Evolutionary conservation across 1,140 invertebrate genomes (phyloP).

Genomic region (Venustaconcha ellipsiformis): DNA sequence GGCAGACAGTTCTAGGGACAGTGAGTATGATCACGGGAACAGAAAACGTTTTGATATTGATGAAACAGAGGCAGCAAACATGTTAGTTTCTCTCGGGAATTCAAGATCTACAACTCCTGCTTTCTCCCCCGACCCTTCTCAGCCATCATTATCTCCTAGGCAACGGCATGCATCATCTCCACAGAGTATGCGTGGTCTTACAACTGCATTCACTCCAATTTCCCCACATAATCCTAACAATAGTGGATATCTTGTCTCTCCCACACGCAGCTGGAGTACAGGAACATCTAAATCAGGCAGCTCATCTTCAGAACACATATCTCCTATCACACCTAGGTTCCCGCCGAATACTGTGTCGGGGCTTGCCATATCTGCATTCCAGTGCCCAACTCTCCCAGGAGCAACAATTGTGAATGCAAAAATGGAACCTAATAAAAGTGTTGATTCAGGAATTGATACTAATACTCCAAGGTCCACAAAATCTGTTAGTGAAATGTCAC

Average conservation of each 20-base stretch:
- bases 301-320: slow-evolving; percentile 60
- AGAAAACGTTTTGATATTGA: slow-evolving; percentile 73
- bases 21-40: slow-evolving; percentile 71
- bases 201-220: slow-evolving; percentile 64
- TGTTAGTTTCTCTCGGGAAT: slow-evolving; percentile 93
- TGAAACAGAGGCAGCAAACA: slow-evolving; percentile 96
- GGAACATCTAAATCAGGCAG: slow-evolving; percentile 59
- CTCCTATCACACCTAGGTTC: slow-evolving; percentile 61
- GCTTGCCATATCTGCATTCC: slow-evolving; percentile 31
- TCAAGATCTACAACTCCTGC: slow-evolving; percentile 74
- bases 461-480: slow-evolving; percentile 16
- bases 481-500: slow-evolving; percentile 1
- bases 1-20: slow-evolving; percentile 75
- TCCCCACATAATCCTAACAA: slow-evolving; percentile 60
- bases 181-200: slow-evolving; percentile 35
- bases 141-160: slow-evolving; percentile 32
- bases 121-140: slow-evolving; percentile 78
- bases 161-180: slow-evolving; percentile 44
- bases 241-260: slow-evolving; percentile 52
- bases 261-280: slow-evolving; percentile 58
- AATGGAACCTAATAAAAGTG: slow-evolving; percentile 52
- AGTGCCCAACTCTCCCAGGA: slow-evolving; percentile 26
- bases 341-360: slow-evolving; percentile 30
- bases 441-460: slow-evolving; percentile 58
- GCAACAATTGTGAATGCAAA: slow-evolving; percentile 36